Conservation (phyloP, 2,797 vertebrate species). For the Pantherophis vulpinus region DNA sequence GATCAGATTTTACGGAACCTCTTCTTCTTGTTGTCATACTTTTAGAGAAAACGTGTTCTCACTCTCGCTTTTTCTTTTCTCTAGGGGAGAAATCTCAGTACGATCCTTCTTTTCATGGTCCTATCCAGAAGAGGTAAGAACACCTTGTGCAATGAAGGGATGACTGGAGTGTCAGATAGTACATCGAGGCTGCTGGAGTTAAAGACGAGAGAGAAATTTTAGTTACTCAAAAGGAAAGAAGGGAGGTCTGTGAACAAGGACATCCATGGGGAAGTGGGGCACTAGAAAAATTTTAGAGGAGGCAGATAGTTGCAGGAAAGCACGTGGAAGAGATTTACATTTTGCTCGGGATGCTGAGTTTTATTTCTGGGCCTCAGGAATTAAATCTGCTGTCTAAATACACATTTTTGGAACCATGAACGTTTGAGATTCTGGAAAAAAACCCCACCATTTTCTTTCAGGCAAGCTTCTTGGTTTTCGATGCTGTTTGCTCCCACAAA, state of each 20-base stretch:
- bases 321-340: neutral
- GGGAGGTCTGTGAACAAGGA: neutral
- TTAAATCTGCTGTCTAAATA: neutral
- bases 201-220: neutral
- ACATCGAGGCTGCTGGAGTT: no score
- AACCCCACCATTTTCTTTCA: neutral
- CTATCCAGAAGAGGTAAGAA: constrained; percentile 80
- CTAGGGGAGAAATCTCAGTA: constrained; percentile 76
- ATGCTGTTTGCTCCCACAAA: neutral
- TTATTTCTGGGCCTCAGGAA: neutral
- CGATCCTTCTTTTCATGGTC: constrained; percentile 81
- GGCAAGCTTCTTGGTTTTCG: neutral
- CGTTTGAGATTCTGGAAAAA: neutral
- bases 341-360: neutral
- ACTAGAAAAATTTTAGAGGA: neutral
- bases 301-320: neutral
- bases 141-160: neutral
- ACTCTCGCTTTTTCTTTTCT: neutral
- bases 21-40: neutral
- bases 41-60: neutral
- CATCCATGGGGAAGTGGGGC: neutral
- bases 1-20: neutral
- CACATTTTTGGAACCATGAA: neutral
- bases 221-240: neutral
- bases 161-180: no score